Percentiles rank a stretch among this genome's conserved stretches.
Evolutionary conservation across 2,888 invertebrate genomes (phyloP).

Genomic region (Formica aserva): DNA sequence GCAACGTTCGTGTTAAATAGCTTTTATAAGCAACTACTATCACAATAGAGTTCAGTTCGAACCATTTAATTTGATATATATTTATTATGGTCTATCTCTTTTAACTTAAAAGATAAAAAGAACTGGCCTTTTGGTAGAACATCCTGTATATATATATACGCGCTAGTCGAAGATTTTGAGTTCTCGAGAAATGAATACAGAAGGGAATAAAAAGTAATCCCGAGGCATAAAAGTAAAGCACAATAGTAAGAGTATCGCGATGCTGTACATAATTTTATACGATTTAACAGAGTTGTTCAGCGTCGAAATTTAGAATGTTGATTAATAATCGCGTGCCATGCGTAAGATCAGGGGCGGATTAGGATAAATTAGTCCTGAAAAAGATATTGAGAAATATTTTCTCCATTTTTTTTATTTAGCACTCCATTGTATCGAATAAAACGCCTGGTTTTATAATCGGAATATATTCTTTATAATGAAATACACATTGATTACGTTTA

Average conservation of each 20-base stretch:
- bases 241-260: slow-evolving; percentile 67
- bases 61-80: too few species aligned
- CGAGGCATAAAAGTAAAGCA: slow-evolving; percentile 61
- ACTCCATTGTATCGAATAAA: neutral
- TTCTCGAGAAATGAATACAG: slow-evolving; percentile 24
- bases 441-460: neutral
- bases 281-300: slow-evolving; percentile 73
- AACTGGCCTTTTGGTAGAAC: too few species aligned
- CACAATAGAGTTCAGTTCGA: too few species aligned
- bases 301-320: slow-evolving; percentile 56
- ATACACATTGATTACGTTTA: neutral
- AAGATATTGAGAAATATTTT: slow-evolving; percentile 7
- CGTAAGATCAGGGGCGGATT: slow-evolving; percentile 67
- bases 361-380: neutral
- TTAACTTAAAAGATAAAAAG: too few species aligned
- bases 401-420: neutral
- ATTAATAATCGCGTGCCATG: slow-evolving; percentile 76
- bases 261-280: slow-evolving; percentile 80
- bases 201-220: slow-evolving; percentile 36
- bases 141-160: slow-evolving; percentile 27
- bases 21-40: too few species aligned
- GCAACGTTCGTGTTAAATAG: too few species aligned
- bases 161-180: slow-evolving; percentile 68
- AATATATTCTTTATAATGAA: neutral
- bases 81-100: too few species aligned